Evolutionary conservation across 1,140 invertebrate genomes (phyloP).

Genomic region (Leptinotarsa defecta): DNA sequence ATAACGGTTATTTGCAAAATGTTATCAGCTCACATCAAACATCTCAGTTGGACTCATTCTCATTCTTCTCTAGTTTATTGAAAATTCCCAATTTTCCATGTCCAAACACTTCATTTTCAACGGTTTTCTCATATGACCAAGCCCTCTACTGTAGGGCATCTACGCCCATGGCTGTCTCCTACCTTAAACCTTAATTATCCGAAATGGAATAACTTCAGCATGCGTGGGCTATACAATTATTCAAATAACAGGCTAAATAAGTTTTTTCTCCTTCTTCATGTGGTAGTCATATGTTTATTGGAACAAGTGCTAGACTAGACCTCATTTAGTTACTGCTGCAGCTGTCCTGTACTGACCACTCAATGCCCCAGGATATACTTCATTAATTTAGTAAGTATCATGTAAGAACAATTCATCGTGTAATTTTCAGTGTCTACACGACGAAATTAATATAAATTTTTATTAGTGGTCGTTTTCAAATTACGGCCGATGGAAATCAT

Average conservation of each 20-base stretch:
- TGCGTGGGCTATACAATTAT: conserved; percentile 19
- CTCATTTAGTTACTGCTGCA: neutral
- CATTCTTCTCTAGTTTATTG: no score
- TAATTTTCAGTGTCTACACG: conserved; percentile 19
- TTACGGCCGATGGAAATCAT: conserved; percentile 9
- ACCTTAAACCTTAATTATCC: conserved; percentile 12
- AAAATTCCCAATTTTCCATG: no score
- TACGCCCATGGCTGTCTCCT: neutral
- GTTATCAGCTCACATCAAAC: no score
- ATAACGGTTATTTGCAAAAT: no score
- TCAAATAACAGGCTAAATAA: conserved; percentile 9
- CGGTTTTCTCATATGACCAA: no score
- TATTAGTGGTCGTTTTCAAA: conserved; percentile 15
- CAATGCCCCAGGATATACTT: conserved; percentile 5
- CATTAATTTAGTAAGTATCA: conserved; percentile 22
- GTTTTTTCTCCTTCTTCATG: conserved; percentile 9
- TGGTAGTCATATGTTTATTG: conserved; percentile 6
- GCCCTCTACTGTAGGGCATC: no score
- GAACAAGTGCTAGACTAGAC: neutral
- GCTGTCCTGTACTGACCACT: conserved; percentile 13
- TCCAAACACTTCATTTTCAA: no score
- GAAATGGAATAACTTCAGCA: conserved; percentile 7
- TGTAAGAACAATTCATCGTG: conserved; percentile 11
- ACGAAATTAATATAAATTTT: conserved; percentile 12
- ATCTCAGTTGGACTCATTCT: no score